Percentiles rank a stretch among this genome's conserved stretches.
These are phyloP conservation scores for Cantharis nigra DNA, from an alignment of 2,888 invertebrate species.

Conservation along the genomic window DNA sequence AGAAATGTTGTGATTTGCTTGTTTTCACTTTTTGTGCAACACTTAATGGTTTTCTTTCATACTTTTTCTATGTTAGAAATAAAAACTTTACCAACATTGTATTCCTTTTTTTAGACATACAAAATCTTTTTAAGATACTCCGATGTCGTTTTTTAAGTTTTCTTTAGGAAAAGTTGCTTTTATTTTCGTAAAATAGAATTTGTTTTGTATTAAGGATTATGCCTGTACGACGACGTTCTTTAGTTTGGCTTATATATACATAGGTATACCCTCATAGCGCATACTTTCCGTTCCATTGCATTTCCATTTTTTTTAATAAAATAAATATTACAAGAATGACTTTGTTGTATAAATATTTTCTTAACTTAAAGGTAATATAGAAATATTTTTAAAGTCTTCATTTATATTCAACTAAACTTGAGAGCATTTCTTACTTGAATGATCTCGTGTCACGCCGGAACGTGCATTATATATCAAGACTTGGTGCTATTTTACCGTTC, in stretches of 20 bases:
- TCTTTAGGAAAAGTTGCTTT: background rate
- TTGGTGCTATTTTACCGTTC: constrained; percentile 21
- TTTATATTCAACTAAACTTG: constrained; percentile 1
- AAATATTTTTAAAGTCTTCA: background rate
- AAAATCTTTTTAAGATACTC: background rate
- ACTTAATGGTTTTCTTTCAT: constrained; percentile 3
- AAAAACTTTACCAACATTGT: constrained; percentile 3
- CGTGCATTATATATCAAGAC: constrained; percentile 9
- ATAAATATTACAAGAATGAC: background rate
- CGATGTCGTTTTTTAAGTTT: background rate
- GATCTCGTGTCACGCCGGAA: constrained; percentile 23
- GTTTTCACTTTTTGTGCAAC: constrained; percentile 2
- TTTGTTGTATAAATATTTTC: background rate
- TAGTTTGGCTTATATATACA: background rate
- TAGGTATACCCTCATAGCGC: background rate
- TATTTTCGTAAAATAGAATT: background rate
- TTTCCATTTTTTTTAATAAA: background rate
- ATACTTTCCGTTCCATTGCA: background rate
- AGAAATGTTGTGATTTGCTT: constrained; percentile 1
- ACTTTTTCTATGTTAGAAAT: background rate
- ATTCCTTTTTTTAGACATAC: background rate
- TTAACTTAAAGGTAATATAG: background rate
- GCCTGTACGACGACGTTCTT: background rate
- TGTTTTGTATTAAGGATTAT: background rate
- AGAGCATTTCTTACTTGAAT: constrained; percentile 17